Base-by-base conservation (phyloP, 2,113 vertebrate species). In the Eurystomus gularis region DNA sequence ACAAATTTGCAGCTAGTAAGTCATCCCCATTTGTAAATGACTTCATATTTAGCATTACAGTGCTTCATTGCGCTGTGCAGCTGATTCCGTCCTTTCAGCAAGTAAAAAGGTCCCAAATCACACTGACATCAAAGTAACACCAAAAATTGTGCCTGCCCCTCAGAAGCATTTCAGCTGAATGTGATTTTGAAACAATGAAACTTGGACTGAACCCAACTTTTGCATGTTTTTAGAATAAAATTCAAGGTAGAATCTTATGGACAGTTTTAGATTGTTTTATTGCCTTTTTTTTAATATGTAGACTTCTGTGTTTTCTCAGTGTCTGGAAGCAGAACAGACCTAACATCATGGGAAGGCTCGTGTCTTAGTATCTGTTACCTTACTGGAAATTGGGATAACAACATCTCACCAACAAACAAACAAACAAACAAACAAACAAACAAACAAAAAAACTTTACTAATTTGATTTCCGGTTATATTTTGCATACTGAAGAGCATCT, bases 381-480 rank as follows among this genome's bases (percentile, higher is more conserved):
- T 90, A 77, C 42, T 88, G 76, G 51, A 92, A 94, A 78, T 0
- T 20, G 55, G 92, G 29, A 80, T 88, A 84, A 86, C 76, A 18
- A 60, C 24, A 71, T 75, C 86, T 81, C 35, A 39, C 60, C n/a
- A 29, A 31, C 26, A 31, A 18, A 55, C 4, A 33, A 39, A 42
- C 49, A 52, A 26, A 66, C 69, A 7, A 46, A 55, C 21, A 29
- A 54, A 55, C 25, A 54, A 29, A 51, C 51, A 54, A 29, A 31
- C 26, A 31, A 18, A 55, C 4, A 33, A 39, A 42, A 54, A 52
- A 26, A 66, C 69, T 65, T 91, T 94, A 42, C 17, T 79, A 61
- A 93, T 79, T 61, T 33, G 35, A 79, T 95, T 88, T 86, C 48
- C 49, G 49, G 80, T 58, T 83, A 68, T 86, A 88, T 88, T 94